Conservation (phyloP, 2,797 vertebrate genomes). For the Numenius phaeopus region DNA sequence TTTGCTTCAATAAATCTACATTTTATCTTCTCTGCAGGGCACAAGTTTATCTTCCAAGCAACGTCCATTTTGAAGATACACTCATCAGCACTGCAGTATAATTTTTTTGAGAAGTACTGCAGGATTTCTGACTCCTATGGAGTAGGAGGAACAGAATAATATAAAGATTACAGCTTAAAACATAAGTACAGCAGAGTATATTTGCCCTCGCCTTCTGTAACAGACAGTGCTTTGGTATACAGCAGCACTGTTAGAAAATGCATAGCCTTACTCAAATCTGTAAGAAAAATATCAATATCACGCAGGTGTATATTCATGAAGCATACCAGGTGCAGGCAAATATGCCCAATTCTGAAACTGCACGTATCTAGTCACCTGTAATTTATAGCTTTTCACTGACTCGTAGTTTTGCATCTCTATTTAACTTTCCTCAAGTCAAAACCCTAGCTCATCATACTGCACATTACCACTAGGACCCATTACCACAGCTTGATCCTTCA, state of each 20-base stretch:
- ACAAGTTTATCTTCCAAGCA: constrained; percentile 52
- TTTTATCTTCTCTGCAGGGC: constrained; percentile 61
- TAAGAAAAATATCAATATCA: neutral
- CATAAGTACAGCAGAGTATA: neutral
- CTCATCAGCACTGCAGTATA: constrained; percentile 37
- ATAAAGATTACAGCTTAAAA: constrained; percentile 37
- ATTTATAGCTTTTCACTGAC: constrained; percentile 2
- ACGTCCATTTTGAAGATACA: constrained; percentile 29
- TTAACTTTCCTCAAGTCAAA: constrained; percentile 38
- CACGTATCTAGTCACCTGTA: neutral
- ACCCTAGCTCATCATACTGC: neutral
- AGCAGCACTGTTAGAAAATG: neutral
- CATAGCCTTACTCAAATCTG: neutral
- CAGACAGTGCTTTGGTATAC: neutral
- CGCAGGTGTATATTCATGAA: neutral
- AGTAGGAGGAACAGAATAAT: constrained; percentile 34
- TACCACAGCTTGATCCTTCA: constrained; percentile 61
- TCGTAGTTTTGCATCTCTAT: neutral
- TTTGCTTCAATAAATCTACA: constrained; percentile 65
- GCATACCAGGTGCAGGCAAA: neutral
- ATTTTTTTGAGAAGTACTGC: constrained; percentile 4
- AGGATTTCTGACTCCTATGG: constrained; percentile 29
- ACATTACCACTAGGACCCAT: constrained; percentile 51
- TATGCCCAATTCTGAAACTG: neutral
- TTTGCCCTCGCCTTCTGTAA: neutral